Evolutionary conservation across 30 jellyfish, hydroid and myxozoan genomes (phyloP).

Genomic region (Aurelia coerulea): DNA sequence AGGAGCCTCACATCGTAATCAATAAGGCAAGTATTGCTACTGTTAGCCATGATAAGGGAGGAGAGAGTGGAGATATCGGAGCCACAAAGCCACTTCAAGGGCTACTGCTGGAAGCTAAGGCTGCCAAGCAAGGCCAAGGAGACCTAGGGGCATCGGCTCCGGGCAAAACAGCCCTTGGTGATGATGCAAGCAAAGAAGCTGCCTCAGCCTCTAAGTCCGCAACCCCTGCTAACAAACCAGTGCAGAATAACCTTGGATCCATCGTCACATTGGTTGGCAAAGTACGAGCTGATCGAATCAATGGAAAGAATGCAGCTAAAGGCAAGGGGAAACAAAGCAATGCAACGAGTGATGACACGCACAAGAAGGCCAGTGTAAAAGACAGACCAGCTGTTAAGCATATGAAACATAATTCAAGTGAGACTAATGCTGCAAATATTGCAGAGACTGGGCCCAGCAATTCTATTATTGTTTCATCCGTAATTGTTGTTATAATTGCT

Average conservation of each 20-base stretch:
- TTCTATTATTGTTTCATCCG: slow-evolving; percentile 91
- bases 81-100: slow-evolving; percentile 96
- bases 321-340: slow-evolving; percentile 39
- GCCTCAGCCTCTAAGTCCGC: slow-evolving; percentile 41
- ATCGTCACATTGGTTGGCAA: slow-evolving; percentile 93
- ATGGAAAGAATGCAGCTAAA: slow-evolving; percentile 64
- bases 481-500: slow-evolving; percentile 87
- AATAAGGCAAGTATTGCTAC: slow-evolving; percentile 79
- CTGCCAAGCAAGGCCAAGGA: slow-evolving; percentile 63
- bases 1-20: slow-evolving; percentile 63
- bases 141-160: slow-evolving; percentile 72
- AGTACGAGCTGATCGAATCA: slow-evolving; percentile 81
- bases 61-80: slow-evolving; percentile 94
- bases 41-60: slow-evolving; percentile 27
- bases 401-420: slow-evolving; percentile 78
- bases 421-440: slow-evolving; percentile 91
- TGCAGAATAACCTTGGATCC: slow-evolving; percentile 89
- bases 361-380: slow-evolving; percentile 80
- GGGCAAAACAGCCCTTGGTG: slow-evolving; percentile 44
- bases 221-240: slow-evolving; percentile 16
- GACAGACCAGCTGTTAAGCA: slow-evolving; percentile 85
- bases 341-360: slow-evolving; percentile 67
- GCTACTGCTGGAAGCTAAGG: slow-evolving; percentile 54
- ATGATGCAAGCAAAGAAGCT: slow-evolving; percentile 25
- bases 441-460: slow-evolving; percentile 92